Conservation (phyloP, 2,797 vertebrate species). For the Podarcis lilfordi region DNA sequence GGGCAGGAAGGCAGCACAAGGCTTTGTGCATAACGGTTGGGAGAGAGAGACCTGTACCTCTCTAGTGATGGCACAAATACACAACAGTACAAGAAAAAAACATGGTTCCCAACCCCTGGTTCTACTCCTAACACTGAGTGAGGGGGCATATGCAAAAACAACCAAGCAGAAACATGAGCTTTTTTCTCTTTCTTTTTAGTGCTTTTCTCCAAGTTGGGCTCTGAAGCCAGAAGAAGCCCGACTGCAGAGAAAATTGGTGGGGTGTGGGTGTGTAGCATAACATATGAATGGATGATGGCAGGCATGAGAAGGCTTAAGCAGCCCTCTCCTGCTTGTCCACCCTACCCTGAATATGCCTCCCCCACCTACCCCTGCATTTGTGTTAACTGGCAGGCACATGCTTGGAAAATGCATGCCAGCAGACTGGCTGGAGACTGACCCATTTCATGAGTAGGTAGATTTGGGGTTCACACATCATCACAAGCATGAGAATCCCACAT, state of each 20-base stretch:
- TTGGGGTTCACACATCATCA: not conserved
- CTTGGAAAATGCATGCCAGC: not conserved
- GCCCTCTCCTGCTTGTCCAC: not conserved
- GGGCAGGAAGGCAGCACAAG: not conserved
- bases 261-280: not conserved
- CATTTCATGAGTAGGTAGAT: not conserved
- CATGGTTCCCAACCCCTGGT: not conserved
- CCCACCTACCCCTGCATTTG: not conserved
- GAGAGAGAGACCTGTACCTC: not conserved
- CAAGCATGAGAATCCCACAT: not conserved
- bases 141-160: not conserved
- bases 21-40: not conserved
- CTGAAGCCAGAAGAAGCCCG: not conserved
- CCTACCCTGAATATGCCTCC: not conserved
- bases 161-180: not conserved
- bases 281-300: not conserved
- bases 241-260: not conserved
- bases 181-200: not conserved
- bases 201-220: not conserved
- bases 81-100: not conserved
- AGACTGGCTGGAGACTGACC: too few relatives aligned
- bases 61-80: not conserved
- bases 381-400: too few relatives aligned
- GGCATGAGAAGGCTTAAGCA: not conserved
- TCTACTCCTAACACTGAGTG: too few relatives aligned